Conservation (phyloP, 2,797 vertebrate genomes). For the Pitangus sulphuratus region DNA sequence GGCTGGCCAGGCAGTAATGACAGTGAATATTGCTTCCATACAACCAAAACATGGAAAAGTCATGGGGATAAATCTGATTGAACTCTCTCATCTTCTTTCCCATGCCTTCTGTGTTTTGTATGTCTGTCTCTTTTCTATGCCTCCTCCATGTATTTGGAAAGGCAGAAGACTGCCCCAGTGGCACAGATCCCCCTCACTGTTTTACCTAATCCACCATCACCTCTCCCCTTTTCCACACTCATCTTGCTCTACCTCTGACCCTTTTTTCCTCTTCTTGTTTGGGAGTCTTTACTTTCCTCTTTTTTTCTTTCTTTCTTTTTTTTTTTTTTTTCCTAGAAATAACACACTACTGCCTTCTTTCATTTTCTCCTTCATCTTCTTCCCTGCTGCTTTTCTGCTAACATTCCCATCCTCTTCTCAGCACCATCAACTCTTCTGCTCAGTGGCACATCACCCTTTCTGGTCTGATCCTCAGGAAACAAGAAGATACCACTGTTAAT, state of each 20-base stretch:
- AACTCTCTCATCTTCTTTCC: conserved; percentile 16
- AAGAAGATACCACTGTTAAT: not conserved
- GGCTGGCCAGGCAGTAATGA: not conserved
- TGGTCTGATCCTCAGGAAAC: not conserved
- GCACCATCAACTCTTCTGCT: not conserved
- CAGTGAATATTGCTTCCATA: conserved; percentile 30
- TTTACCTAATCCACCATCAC: not conserved
- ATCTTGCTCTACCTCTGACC: not conserved
- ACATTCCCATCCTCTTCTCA: not conserved
- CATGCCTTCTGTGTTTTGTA: not conserved
- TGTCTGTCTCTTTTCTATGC: not conserved
- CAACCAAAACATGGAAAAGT: conserved; percentile 56
- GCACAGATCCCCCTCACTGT: not conserved
- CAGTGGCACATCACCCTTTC: not conserved
- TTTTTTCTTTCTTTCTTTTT: not conserved
- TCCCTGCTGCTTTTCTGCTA: not conserved
- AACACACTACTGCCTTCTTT: not conserved
- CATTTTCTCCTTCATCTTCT: not conserved
- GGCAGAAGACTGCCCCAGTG: not conserved
- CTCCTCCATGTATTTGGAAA: not conserved
- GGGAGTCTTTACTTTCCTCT: not conserved
- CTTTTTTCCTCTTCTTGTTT: not conserved
- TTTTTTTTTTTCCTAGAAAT: not conserved
- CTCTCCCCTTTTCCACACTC: not conserved
- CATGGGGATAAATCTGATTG: conserved; percentile 39